A percentile compares a stretch with the other conserved stretches of the same genome.
Conservation (phyloP, 2,113 vertebrate genomes). For the Gobius niger region DNA sequence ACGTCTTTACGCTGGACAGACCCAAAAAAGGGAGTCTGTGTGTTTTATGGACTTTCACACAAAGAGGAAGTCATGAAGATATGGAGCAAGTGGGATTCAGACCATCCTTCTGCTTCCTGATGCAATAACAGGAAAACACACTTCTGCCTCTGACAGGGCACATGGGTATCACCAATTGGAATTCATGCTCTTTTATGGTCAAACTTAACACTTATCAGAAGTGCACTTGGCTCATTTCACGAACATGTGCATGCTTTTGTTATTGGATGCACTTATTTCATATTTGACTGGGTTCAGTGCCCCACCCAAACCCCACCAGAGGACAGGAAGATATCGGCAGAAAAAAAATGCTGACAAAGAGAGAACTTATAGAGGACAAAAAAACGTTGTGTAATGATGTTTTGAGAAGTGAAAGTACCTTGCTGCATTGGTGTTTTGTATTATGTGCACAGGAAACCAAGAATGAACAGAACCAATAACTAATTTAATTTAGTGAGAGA, state of each 20-base stretch:
- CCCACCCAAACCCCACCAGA: background rate
- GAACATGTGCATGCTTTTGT: background rate
- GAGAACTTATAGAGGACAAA: too few species aligned
- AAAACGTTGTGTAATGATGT: too few species aligned
- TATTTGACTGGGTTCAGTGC: background rate
- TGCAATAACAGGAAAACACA: conserved; percentile 43
- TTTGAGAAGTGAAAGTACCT: background rate
- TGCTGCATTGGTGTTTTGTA: too few species aligned
- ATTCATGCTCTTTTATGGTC: background rate
- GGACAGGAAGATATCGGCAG: conserved; percentile 1
- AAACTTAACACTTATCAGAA: too few species aligned
- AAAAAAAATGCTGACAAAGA: background rate
- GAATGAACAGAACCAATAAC: too few species aligned
- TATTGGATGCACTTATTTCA: background rate
- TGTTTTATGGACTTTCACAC: conserved; percentile 36
- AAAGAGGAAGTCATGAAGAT: conserved; percentile 37
- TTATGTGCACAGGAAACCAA: too few species aligned
- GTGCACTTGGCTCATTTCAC: too few species aligned
- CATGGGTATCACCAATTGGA: background rate
- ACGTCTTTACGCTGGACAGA: conserved; percentile 38
- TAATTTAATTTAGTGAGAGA: too few species aligned
- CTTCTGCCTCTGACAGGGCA: background rate
- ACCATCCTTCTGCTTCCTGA: conserved; percentile 29
- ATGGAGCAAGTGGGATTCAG: conserved; percentile 14
- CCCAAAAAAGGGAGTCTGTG: background rate